Percentiles rank a stretch among this genome's conserved stretches.
Evolutionary conservation across 2,888 invertebrate species (phyloP).

Genomic region (Nyleta sp.): DNA sequence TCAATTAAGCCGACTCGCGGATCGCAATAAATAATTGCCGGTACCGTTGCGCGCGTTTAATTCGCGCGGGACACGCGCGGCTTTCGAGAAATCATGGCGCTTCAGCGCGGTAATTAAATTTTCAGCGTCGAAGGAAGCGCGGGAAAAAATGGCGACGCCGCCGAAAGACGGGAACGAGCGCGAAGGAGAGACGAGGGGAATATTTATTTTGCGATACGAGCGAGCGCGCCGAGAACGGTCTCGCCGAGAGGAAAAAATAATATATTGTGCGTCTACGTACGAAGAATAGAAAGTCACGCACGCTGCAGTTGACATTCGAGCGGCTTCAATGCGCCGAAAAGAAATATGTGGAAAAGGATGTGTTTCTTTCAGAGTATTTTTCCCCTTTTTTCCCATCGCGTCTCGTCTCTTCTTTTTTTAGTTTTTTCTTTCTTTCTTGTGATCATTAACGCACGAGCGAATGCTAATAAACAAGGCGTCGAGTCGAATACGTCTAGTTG

Average conservation of each 20-base stretch:
- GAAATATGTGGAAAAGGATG: slow-evolving; percentile 15
- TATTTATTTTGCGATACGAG: slow-evolving; percentile 37
- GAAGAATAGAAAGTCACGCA: slow-evolving; percentile 53
- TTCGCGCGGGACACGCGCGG: slow-evolving; percentile 3
- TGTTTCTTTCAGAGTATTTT: slow-evolving; percentile 17
- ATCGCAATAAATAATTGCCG: no score
- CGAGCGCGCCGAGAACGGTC: not conserved
- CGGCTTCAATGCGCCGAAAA: slow-evolving; percentile 36
- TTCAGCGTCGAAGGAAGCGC: slow-evolving; percentile 65
- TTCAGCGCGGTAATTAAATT: slow-evolving; percentile 75
- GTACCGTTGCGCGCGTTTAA: not conserved
- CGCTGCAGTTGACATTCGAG: slow-evolving; percentile 41
- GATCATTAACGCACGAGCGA: slow-evolving; percentile 37
- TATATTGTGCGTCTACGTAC: slow-evolving; percentile 43
- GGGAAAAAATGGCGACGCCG: slow-evolving; percentile 20
- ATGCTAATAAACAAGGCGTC: slow-evolving; percentile 38
- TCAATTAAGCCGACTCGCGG: no score
- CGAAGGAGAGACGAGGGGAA: slow-evolving; percentile 33
- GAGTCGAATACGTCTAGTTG: slow-evolving; percentile 25
- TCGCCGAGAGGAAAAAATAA: slow-evolving; percentile 37
- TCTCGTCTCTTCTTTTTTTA: not conserved
- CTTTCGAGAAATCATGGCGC: slow-evolving; percentile 19
- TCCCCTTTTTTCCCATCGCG: not conserved
- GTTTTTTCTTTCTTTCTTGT: slow-evolving; percentile 3
- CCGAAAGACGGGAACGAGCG: not conserved